A percentile compares a stretch with the other conserved stretches of the same genome.
Conservation (phyloP, 2,888 invertebrate genomes). For the Acholoe squamosa region DNA sequence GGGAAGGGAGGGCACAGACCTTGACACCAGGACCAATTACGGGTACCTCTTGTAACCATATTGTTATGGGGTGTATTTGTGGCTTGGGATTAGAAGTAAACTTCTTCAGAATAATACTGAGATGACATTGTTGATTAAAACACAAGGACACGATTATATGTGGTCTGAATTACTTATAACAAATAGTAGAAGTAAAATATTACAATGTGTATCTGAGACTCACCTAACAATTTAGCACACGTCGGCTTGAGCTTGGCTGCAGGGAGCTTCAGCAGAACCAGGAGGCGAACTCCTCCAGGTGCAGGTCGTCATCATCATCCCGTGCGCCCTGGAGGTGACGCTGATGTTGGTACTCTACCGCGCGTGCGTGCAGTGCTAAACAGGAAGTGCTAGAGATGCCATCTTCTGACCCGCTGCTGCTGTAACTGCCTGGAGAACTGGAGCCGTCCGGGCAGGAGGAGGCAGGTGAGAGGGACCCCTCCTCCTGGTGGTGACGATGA, state of each 20-base stretch:
- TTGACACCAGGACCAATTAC: too few species aligned
- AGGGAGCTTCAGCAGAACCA: slow-evolving; percentile 46
- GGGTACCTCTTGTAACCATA: too few species aligned
- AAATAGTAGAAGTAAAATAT: too few species aligned
- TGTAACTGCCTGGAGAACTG: not conserved
- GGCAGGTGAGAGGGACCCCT: slow-evolving; percentile 13
- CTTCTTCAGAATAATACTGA: too few species aligned
- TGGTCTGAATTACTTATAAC: too few species aligned
- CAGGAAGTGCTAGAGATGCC: not conserved
- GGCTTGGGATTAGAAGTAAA: too few species aligned
- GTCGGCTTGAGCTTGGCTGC: not conserved
- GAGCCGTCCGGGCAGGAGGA: not conserved
- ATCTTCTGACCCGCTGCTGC: slow-evolving; percentile 16
- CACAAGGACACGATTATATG: too few species aligned
- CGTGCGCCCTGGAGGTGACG: not conserved
- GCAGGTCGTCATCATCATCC: not conserved
- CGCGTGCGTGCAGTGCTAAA: not conserved
- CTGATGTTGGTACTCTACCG: not conserved
- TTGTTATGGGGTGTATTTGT: too few species aligned
- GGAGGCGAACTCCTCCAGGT: slow-evolving; percentile 6
- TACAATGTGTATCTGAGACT: too few species aligned
- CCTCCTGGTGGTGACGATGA: slow-evolving; percentile 12
- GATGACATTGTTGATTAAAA: too few species aligned
- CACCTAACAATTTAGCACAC: not conserved
- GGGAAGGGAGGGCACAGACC: too few species aligned